Base-by-base conservation (phyloP, 2,797 vertebrate genomes). In the Falco concolor region DNA sequence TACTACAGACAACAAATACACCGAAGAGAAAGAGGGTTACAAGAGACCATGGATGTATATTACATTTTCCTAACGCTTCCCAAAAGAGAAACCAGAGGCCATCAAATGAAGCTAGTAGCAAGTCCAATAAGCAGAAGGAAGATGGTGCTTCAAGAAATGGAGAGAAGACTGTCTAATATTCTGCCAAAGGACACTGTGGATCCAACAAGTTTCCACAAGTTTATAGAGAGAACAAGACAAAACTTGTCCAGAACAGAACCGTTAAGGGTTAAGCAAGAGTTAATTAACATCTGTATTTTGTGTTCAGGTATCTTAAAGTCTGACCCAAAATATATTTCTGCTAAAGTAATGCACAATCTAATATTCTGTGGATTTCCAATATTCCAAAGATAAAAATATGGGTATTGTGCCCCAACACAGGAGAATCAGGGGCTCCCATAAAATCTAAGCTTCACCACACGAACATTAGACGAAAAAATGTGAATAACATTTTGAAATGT, bases 1-100 rank as follows among this genome's bases (percentile, higher is more conserved):
- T 19, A 78, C 7, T 12, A 65, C 49, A 0, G 0, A 38, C 20
- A 67, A 76, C 6, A 86, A 77, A 50, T 9, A 45, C 0, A 1
- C 2, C 3, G 20, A 24, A 42, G 40, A 69, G 70, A 30, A 30
- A 82, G 13, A 19, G 8, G 24, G 49, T 40, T 40, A 52, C 14
- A 9, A 54, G 59, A 77, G 23, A 53, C 9, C 34, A 60, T 1
- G 3, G 4, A 47, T 34, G 20, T 7, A 1, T 34, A 53, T 34
- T 28, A 36, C 13, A 16, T 32, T 77, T 69, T 38, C 57, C n/a
- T 68, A 76, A 68, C 8, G 13, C 11, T 1, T 4, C 30, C 75
- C 34, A 50, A 25, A 84, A 72, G 19, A 76, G 25, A 84, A 82
- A 42, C 40, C 12, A 49, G 57, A 85, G 49, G 30, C 78, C 32